phyloP scores from a whole-genome alignment of 2,797 vertebrate genomes.

The Myotis planiceps region DNA sequence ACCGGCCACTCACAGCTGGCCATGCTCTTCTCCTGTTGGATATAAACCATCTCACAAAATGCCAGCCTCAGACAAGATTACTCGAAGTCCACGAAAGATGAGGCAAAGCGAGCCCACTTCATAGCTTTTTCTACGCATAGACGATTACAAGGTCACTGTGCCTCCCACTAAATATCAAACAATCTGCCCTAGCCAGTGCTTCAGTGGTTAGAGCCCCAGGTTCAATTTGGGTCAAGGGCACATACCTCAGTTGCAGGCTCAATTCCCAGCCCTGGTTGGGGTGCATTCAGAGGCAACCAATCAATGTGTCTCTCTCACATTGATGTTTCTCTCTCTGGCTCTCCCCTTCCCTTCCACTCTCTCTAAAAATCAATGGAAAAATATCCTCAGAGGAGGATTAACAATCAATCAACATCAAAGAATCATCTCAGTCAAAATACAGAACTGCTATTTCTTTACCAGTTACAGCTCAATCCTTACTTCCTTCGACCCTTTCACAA shows the following conservation, averaged over 20 bases:
- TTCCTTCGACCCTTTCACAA: not conserved
- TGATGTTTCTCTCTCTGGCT: too few species aligned
- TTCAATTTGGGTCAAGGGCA: too few species aligned
- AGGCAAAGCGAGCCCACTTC: not conserved
- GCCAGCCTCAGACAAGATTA: not conserved
- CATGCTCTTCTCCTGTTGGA: not conserved
- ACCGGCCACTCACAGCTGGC: not conserved
- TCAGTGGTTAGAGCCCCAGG: too few species aligned
- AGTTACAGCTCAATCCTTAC: not conserved
- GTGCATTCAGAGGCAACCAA: too few species aligned
- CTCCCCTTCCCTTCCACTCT: too few species aligned
- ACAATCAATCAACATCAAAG: not conserved
- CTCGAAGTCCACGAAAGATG: not conserved
- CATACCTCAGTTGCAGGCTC: too few species aligned
- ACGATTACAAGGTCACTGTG: not conserved
- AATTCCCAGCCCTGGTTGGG: too few species aligned
- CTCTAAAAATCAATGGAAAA: too few species aligned
- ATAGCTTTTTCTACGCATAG: not conserved
- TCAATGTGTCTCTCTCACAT: too few species aligned
- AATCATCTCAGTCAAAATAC: not conserved
- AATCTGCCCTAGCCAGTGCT: too few species aligned
- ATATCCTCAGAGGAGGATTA: too few species aligned
- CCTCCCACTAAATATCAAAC: not conserved
- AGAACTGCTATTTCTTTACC: not conserved
- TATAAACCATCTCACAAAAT: not conserved